Evolutionary conservation across 2,113 vertebrate species (phyloP).

Genomic region (Zingel zingel): DNA sequence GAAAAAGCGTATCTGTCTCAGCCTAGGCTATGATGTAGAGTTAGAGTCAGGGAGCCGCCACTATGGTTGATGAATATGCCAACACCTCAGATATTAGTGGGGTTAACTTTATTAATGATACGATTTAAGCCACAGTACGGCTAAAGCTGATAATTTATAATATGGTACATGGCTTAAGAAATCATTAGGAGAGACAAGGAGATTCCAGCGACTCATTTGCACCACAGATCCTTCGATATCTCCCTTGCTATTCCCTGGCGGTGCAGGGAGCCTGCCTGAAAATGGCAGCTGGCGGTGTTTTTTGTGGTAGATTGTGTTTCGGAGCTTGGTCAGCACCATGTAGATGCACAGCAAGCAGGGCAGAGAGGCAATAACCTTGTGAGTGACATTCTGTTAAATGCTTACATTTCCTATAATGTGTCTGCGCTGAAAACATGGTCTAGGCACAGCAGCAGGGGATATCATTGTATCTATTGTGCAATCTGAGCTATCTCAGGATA

Average conservation of each 20-base stretch:
- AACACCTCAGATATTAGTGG: slow-evolving; percentile 54
- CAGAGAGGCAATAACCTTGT: slow-evolving; percentile 83
- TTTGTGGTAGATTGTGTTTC: slow-evolving; percentile 83
- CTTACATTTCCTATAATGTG: slow-evolving; percentile 80
- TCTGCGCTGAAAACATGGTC: slow-evolving; percentile 66
- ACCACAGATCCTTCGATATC: slow-evolving; percentile 77
- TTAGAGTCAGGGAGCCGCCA: slow-evolving; percentile 20
- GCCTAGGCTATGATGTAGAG: slow-evolving; percentile 47
- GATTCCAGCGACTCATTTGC: slow-evolving; percentile 78
- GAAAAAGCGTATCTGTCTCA: slow-evolving; percentile 55
- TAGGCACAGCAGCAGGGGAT: slow-evolving; percentile 59
- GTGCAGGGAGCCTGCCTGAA: slow-evolving; percentile 61
- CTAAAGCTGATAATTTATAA: slow-evolving; percentile 67
- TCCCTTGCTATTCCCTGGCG: slow-evolving; percentile 53
- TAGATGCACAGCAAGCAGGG: slow-evolving; percentile 80
- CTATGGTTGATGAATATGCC: slow-evolving; percentile 60
- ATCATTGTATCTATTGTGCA: slow-evolving; percentile 67
- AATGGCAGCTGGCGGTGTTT: slow-evolving; percentile 67
- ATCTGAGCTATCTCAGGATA: slow-evolving; percentile 49
- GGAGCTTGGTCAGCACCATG: slow-evolving; percentile 83
- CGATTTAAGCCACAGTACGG: slow-evolving; percentile 54
- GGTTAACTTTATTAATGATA: slow-evolving; percentile 71
- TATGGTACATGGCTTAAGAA: slow-evolving; percentile 55
- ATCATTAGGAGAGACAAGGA: slow-evolving; percentile 70
- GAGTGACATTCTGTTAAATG: slow-evolving; percentile 84